Evolutionary conservation across 2,888 invertebrate genomes (phyloP), one percentile per base, ranked within the genome.

Genomic region (Zaprionus lineosus): DNA sequence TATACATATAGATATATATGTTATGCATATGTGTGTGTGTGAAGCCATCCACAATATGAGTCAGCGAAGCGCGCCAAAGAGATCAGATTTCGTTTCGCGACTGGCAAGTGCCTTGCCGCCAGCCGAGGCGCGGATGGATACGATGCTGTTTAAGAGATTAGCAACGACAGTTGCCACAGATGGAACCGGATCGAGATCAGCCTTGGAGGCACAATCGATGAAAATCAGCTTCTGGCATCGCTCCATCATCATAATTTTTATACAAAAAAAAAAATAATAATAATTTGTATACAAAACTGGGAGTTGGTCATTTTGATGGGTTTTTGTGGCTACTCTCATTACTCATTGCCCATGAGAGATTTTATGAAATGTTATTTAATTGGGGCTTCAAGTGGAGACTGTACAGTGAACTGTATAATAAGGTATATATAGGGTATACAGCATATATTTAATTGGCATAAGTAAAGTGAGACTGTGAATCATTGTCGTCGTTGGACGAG

Each of bases 301-400:
- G 57, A 78, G 68, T 79, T 69, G 84, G 76, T 43, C 81, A 63
- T 59, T 75, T 79, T 75, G 76, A 83, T 83, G 66, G 73, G 59
- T 64, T 65, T 63, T 63, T 50, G 61, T 75, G 52, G n/a, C n/a
- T 37, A 47, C 55, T 51, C 44, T 51, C 74, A 70, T 75, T 74
- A 81, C 74, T 77, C 82, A 77, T 28, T 65, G 73, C 43, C 68
- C 63, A 67, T 70, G 73, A 62, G 63, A 72, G 67, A 53, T 59
- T 44, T n/a, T n/a, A n/a, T 56, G 8, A 56, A 43, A 63, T 56
- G 47, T 21, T 50, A 31, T 64, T 64, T 28, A 64, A 51, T 63
- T 63, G 28, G 12, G 36, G 34, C 34, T 36, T 26, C 33, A 55
- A 40, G 34, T 48, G 53, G 48, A 37, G 41, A 37, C 37, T 51